These are phyloP conservation scores for Erithacus rubecula DNA, from an alignment of 2,797 vertebrate species.

Conservation along the genomic window DNA sequence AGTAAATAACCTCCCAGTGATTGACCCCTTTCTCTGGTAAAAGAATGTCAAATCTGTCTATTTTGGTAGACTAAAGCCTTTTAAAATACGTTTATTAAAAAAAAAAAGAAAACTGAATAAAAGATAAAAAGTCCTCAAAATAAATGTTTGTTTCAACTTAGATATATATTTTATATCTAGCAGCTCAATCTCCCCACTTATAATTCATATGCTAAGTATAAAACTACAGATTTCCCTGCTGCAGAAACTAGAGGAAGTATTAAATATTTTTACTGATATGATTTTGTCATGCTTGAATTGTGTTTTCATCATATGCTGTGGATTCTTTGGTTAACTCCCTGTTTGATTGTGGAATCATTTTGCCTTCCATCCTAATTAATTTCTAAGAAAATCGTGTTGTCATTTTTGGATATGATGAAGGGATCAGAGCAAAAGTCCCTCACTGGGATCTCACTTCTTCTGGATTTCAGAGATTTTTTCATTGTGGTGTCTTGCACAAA, in stretches of 20 bases:
- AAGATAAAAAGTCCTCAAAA: not conserved
- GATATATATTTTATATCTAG: not conserved
- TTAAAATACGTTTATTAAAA: fast-evolving
- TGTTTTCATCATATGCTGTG: not conserved
- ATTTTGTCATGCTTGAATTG: not conserved
- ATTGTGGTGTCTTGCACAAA: not conserved
- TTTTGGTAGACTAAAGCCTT: not conserved
- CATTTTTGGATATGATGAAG: not conserved
- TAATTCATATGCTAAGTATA: not conserved
- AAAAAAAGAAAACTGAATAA: not conserved
- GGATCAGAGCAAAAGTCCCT: not conserved
- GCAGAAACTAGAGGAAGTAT: not conserved
- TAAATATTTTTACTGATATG: not conserved
- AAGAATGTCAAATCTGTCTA: not conserved
- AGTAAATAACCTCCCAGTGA: not conserved
- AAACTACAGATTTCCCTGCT: not conserved
- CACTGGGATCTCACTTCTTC: not conserved
- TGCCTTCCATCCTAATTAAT: not conserved
- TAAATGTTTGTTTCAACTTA: not conserved
- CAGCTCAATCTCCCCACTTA: not conserved
- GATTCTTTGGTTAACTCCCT: not conserved
- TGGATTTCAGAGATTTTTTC: not conserved
- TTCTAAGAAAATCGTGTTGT: not conserved
- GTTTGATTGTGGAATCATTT: not conserved
- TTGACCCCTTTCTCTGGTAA: not conserved